Conservation (phyloP, 2,113 vertebrate species). For the Turnix velox region DNA sequence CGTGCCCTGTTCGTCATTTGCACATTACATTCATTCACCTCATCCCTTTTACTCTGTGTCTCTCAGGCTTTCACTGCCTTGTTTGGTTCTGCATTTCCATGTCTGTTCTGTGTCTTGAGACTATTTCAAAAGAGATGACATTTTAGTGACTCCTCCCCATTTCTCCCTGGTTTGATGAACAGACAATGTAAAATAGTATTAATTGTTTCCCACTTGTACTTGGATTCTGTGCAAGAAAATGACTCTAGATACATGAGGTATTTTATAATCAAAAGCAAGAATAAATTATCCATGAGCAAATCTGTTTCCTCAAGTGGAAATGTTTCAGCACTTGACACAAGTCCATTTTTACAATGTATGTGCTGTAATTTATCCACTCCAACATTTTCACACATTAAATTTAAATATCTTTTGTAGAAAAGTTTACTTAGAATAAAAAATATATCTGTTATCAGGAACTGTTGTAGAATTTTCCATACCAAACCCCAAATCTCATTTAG, state of each 20-base stretch:
- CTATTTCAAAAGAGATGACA: conserved; percentile 9
- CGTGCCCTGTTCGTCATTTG: background rate
- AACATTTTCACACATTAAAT: background rate
- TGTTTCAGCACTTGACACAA: background rate
- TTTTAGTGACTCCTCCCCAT: background rate
- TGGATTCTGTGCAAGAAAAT: conserved; percentile 11
- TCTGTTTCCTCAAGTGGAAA: conserved; percentile 26
- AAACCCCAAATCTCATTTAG: background rate
- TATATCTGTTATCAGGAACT: background rate
- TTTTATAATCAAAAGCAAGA: conserved; percentile 33
- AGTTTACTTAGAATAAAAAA: background rate
- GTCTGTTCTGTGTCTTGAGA: background rate
- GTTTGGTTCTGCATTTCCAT: background rate
- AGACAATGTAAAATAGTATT: background rate
- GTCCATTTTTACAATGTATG: background rate
- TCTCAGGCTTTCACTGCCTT: background rate
- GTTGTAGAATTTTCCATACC: background rate
- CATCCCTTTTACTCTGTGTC: background rate
- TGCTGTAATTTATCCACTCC: background rate
- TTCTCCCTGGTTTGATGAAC: conserved; percentile 17
- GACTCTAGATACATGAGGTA: background rate
- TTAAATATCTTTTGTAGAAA: background rate
- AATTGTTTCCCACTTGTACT: conserved; percentile 11
- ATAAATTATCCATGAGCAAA: conserved; percentile 19
- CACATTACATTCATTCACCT: background rate